Evolutionary conservation across 2,797 vertebrate species (phyloP), one percentile per base, ranked within the genome.

Genomic region (Synaphobranchus kaupii): DNA sequence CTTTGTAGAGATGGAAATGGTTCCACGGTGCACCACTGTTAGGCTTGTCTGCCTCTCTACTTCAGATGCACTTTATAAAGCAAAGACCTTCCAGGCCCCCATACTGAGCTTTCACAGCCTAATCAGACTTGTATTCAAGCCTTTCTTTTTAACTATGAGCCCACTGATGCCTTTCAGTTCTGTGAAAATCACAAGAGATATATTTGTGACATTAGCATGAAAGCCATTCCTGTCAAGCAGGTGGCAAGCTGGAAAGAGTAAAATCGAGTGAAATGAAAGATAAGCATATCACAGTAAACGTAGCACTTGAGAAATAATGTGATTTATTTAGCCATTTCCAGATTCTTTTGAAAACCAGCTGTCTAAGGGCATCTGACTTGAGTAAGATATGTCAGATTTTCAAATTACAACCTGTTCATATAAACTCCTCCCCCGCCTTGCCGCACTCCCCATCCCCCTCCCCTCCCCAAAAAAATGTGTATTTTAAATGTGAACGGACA

Each of bases 71-170:
- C 58, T 84, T 82, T 52, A 86, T 48, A 88, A 89, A 88, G 88
- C 31, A 89, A 88, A 91, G 63, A 66, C 68, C 34, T 76, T 22
- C 58, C 50, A 52, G 28, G 86, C 88, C 89, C 80, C 81, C 87
- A 85, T 85, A 25, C 56, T 84, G 84, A 88, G 89, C 89, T 88
- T 88, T 91, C 91, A 90, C 76, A 86, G 54, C 80, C 90, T 92
- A 91, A 93, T 94, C 93, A 93, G 90, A 89, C 87, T 86, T 80
- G 54, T 85, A 94, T 94, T 94, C 91, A 94, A 88, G 80, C 15
- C 86, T 84, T 56, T 78, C 89, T 91, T 93, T 81, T 92, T 88
- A 88, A 89, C 91, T 58, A 90, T 88, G 92, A 91, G 91, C 91
- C 22, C 91, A 89, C 82, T 85, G 82, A 83, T 88, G 85, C 86